Conservation (phyloP, 2,888 invertebrate genomes). For the Platycheirus albimanus region DNA sequence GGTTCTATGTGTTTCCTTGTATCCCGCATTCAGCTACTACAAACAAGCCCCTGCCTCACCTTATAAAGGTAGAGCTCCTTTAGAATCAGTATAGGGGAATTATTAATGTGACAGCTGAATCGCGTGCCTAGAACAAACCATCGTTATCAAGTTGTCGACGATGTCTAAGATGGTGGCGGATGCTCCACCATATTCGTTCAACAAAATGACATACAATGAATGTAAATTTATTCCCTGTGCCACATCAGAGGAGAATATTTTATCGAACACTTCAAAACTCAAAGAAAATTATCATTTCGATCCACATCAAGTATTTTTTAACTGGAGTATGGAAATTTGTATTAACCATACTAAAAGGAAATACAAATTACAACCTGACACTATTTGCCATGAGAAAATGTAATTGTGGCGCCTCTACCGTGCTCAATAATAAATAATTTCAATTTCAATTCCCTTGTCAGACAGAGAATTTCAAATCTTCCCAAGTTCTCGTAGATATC, state of each 20-base stretch:
- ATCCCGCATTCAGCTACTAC: background rate
- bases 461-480: too few species aligned
- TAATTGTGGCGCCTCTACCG: too few species aligned
- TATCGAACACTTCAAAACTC: background rate
- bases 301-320: background rate
- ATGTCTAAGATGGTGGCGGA: background rate
- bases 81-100: slow-evolving; percentile 46
- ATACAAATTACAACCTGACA: background rate
- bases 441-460: too few species aligned
- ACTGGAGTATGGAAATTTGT: background rate
- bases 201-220: too few species aligned
- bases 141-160: slow-evolving; percentile 24
- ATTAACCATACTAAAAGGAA: background rate
- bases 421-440: too few species aligned
- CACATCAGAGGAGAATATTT: slow-evolving; percentile 10
- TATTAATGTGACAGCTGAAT: slow-evolving; percentile 71
- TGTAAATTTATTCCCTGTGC: slow-evolving; percentile 48
- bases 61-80: slow-evolving; percentile 39
- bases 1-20: slow-evolving; percentile 15
- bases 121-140: slow-evolving; percentile 56
- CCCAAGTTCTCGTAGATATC: too few species aligned
- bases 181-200: too few species aligned
- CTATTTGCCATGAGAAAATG: background rate
- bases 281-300: slow-evolving; percentile 29
- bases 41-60: background rate